These are phyloP conservation scores for Jaculus jaculus DNA, from an alignment of 2,113 vertebrate species.

Conservation along the genomic window DNA sequence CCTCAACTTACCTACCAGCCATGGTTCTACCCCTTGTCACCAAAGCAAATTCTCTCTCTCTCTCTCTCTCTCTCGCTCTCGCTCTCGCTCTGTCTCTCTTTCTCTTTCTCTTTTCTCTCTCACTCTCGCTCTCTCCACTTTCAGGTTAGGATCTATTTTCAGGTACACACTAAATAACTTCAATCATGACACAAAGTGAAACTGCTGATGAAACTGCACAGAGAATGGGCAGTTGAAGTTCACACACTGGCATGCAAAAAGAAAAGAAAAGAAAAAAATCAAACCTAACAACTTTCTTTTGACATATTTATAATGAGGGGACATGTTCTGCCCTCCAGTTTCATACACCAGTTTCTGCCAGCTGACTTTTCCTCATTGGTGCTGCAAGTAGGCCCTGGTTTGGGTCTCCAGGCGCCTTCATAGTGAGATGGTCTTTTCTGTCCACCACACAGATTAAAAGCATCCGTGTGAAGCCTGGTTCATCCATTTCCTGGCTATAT, in stretches of 20 bases:
- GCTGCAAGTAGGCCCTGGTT: neutral
- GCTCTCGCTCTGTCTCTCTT: too few relatives aligned
- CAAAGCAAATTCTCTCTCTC: neutral
- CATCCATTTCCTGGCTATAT: neutral
- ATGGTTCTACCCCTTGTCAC: neutral
- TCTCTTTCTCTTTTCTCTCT: neutral
- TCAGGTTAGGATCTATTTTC: neutral
- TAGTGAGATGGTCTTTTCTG: neutral
- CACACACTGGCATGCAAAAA: conserved; percentile 43
- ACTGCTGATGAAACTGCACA: conserved; percentile 42
- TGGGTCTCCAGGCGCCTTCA: neutral
- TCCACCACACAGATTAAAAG: neutral
- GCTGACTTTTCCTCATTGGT: neutral
- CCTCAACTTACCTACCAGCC: neutral
- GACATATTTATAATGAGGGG: neutral
- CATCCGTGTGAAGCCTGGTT: neutral
- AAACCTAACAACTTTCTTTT: neutral
- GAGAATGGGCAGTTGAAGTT: conserved; percentile 50
- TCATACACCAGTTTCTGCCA: neutral
- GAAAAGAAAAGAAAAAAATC: neutral
- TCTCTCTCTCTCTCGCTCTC: too few relatives aligned
- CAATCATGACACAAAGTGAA: conserved; percentile 68
- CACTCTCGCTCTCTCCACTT: too few relatives aligned
- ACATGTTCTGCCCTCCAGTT: neutral
- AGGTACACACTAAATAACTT: conserved; percentile 30